Conservation (phyloP, 1,140 invertebrate genomes). For the Pristionchus pacificus region DNA sequence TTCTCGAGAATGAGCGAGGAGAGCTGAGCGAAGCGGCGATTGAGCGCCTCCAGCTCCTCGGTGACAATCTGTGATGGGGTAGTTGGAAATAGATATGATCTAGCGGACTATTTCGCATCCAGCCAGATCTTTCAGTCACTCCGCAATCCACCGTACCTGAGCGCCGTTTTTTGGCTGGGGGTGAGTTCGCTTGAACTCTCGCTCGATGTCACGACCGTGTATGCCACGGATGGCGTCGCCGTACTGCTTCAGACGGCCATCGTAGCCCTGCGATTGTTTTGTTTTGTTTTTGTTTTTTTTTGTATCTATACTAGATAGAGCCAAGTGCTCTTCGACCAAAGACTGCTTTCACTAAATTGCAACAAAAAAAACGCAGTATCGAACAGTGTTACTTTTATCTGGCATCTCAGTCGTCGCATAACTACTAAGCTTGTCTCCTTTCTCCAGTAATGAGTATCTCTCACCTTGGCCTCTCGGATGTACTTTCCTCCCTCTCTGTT, state of each 20-base stretch:
- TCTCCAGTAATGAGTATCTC: too few relatives aligned
- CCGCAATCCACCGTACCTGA: conserved; percentile 58
- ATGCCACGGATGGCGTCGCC: conserved; percentile 79
- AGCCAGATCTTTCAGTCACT: too few relatives aligned
- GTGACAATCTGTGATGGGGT: conserved; percentile 67
- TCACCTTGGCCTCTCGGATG: conserved; percentile 96
- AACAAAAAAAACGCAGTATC: too few relatives aligned
- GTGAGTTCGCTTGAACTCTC: conserved; percentile 43
- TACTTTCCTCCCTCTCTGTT: conserved; percentile 88
- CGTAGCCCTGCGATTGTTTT: conserved; percentile 80
- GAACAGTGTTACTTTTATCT: too few relatives aligned
- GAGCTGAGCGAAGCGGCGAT: conserved; percentile 55
- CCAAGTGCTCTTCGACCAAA: too few relatives aligned
- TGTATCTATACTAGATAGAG: conserved; percentile 18
- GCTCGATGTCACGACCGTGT: conserved; percentile 63
- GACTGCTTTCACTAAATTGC: too few relatives aligned
- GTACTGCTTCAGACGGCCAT: conserved; percentile 78
- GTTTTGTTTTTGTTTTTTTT: too few relatives aligned
- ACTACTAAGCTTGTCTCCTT: too few relatives aligned
- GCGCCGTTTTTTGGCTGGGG: conserved; percentile 65
- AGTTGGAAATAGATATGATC: too few relatives aligned
- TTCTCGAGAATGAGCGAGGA: conserved; percentile 50
- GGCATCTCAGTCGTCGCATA: too few relatives aligned
- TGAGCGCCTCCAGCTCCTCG: conserved; percentile 67
- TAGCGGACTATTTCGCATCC: too few relatives aligned